Conservation (phyloP, 2,888 invertebrate genomes). For the Villa cingulata region DNA sequence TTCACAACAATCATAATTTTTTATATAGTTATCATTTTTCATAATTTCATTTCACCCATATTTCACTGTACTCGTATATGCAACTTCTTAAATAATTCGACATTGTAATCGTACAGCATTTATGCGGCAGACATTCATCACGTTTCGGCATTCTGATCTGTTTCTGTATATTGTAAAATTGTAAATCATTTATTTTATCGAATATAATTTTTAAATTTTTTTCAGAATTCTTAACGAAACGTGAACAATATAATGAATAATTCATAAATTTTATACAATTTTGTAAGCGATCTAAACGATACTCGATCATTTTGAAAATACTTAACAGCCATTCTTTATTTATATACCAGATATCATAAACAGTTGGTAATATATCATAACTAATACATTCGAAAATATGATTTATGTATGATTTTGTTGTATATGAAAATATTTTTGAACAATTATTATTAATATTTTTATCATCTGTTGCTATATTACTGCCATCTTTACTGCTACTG, state of each 20-base stretch:
- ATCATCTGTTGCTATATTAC: too few relatives aligned
- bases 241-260: not conserved
- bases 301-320: not conserved
- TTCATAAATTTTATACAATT: not conserved
- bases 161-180: slow-evolving; percentile 27
- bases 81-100: not conserved
- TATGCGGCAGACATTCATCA: not conserved
- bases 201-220: slow-evolving; percentile 24
- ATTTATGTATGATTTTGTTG: not conserved
- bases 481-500: too few relatives aligned
- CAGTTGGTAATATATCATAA: not conserved
- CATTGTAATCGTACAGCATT: not conserved
- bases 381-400: slow-evolving; percentile 1
- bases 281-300: not conserved
- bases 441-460: not conserved
- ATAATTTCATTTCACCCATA: too few relatives aligned
- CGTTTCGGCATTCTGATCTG: slow-evolving; percentile 6
- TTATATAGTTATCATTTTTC: too few relatives aligned
- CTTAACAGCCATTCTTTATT: not conserved
- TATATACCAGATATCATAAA: not conserved
- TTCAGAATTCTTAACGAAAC: slow-evolving; percentile 14
- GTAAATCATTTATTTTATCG: slow-evolving; percentile 24
- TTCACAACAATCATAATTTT: too few relatives aligned
- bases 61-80: too few relatives aligned
- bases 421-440: not conserved